Evolutionary conservation across 2,888 invertebrate species (phyloP).

Genomic region (Aleiodes testaceus): DNA sequence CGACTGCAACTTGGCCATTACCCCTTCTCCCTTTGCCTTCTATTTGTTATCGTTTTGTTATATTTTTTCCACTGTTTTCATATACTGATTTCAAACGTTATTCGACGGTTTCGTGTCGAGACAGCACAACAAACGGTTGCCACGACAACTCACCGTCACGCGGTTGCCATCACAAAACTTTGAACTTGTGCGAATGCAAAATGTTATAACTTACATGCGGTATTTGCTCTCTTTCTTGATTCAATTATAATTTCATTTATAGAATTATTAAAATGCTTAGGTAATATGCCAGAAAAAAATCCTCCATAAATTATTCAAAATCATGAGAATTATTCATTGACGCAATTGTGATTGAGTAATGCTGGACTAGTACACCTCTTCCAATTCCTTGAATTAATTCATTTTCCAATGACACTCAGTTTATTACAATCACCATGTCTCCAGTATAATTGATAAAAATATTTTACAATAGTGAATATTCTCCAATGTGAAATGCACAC

Average conservation of each 20-base stretch:
- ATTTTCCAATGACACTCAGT: too few species aligned
- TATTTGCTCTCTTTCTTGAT: neutral
- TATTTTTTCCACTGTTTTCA: conserved; percentile 32
- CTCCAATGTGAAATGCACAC: conserved; percentile 5
- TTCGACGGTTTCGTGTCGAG: conserved; percentile 50
- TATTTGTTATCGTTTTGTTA: conserved; percentile 27
- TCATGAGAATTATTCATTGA: too few species aligned
- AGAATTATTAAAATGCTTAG: too few species aligned
- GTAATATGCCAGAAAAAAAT: too few species aligned
- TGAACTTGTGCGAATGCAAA: conserved; percentile 62
- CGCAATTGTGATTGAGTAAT: too few species aligned
- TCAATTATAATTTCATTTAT: neutral
- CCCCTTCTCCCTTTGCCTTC: conserved; percentile 4
- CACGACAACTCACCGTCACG: conserved; percentile 61
- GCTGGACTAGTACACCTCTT: too few species aligned
- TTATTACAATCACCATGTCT: too few species aligned
- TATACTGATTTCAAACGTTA: conserved; percentile 32
- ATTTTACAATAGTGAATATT: too few species aligned
- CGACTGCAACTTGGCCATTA: conserved; percentile 33
- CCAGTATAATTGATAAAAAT: too few species aligned
- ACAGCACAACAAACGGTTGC: conserved; percentile 71
- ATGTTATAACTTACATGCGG: conserved; percentile 54
- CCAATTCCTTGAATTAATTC: too few species aligned
- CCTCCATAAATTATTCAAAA: too few species aligned
- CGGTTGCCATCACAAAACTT: conserved; percentile 72